A percentile compares a stretch with the other conserved stretches of the same genome.
Conservation (phyloP, 30 jellyfish, hydroid and myxozoan species). For the Turritopsis rubra region DNA sequence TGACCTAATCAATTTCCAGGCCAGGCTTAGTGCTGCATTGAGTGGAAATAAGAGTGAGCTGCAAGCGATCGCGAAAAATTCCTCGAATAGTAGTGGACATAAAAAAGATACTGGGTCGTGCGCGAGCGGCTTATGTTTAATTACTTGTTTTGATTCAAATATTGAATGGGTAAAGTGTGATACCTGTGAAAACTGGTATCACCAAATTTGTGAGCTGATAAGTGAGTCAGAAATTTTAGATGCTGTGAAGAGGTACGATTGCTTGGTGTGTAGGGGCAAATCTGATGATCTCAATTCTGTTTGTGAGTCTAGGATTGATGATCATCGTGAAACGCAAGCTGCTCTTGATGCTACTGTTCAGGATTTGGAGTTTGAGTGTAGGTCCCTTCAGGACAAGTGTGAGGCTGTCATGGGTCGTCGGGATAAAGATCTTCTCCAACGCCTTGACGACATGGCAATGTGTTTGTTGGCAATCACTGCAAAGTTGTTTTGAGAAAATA, state of each 20-base stretch:
- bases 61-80: not conserved
- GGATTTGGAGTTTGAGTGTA: not conserved
- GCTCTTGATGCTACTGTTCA: not conserved
- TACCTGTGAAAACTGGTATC: not conserved
- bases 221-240: not conserved
- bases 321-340: not conserved
- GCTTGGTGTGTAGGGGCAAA: not conserved
- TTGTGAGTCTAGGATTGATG: not conserved
- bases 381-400: not conserved
- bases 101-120: too few relatives aligned
- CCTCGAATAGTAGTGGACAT: not conserved
- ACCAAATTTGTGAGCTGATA: not conserved
- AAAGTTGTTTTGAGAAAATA: conserved; percentile 30
- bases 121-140: not conserved
- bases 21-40: not conserved
- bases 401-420: conserved; percentile 7
- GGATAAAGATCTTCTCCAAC: conserved; percentile 13
- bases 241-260: not conserved
- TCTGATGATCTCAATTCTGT: not conserved
- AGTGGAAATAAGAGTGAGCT: not conserved
- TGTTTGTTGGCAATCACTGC: conserved; percentile 49
- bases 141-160: not conserved
- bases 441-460: too few relatives aligned
- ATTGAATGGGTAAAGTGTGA: not conserved
- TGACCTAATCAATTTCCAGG: too few relatives aligned